Evolutionary conservation across 1,140 invertebrate species (phyloP), one percentile per base, ranked within the genome.

Genomic region (Pogonognathellus flavescens): DNA sequence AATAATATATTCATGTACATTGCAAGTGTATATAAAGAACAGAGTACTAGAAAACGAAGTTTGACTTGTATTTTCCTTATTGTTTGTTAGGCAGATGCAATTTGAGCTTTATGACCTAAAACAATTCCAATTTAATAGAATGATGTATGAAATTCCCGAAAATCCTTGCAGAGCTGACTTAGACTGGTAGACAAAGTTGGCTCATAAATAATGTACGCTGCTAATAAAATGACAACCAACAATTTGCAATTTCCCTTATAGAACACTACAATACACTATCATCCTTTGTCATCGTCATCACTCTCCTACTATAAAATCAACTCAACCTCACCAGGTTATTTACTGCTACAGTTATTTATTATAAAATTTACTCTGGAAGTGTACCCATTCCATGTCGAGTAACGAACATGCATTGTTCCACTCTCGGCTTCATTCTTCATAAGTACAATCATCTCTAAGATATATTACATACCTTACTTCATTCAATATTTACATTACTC

Each of bases 41-140:
- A 76, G 6, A 50, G 31, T 49, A n/a, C n/a, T n/a, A 76, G 25
- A 76, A 31, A 10, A 31, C 7, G 1, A 49, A 72, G 31, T 41
- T n/a, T 1, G 31, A 41, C 31, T 49, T 3, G 25, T 16, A 16
- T 13, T 31, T 76, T 41, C 25, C 70, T 76, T 76, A 49, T 49
- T 49, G 25, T 76, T 76, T 49, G 49, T 14, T 76, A 50, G 70
- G 49, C 70, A 16, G 49, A 76, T 76, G 70, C 70, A 76, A 76
- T 76, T 76, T 76, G 41, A 76, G 70, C 70, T 76, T 76, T 76
- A 76, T 76, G 70, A 76, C 70, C 70, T 76, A 76, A 76, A 76
- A 76, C 70, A 76, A 76, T 76, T 76, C 70, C 70, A 76, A 76
- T 76, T 76, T 76, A 76, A 76, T 76, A 76, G 70, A 76, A 76